Conservation (phyloP, 2,113 vertebrate species). For the Aspidoscelis tigris region DNA sequence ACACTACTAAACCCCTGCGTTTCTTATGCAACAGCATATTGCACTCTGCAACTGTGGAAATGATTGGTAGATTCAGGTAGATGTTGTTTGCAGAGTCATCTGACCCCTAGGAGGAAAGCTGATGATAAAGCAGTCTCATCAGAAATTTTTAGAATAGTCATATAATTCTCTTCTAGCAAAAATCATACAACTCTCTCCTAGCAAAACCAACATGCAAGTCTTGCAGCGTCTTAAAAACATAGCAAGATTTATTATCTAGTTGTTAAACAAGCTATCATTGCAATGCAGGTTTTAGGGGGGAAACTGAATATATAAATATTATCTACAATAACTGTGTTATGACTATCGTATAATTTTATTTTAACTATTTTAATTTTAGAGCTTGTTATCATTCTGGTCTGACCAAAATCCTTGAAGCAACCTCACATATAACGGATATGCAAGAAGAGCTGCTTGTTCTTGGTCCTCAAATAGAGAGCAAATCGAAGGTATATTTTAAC, state of each 20-base stretch:
- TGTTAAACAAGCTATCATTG: background rate
- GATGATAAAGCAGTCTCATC: background rate
- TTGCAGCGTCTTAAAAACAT: no score
- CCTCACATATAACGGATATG: constrained; percentile 59
- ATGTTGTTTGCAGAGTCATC: background rate
- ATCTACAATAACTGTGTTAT: background rate
- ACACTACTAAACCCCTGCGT: background rate
- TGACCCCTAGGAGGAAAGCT: background rate
- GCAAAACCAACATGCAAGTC: no score
- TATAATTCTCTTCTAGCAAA: no score
- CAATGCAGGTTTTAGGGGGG: background rate
- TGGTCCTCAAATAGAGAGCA: constrained; percentile 69
- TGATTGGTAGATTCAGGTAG: background rate
- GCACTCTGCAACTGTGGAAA: background rate
- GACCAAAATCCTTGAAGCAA: constrained; percentile 66
- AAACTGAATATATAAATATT: background rate
- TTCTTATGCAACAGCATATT: background rate
- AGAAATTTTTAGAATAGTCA: no score
- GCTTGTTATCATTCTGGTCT: constrained; percentile 60
- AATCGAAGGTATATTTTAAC: constrained; percentile 50
- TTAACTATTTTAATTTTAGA: constrained; percentile 41
- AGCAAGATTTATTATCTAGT: no score
- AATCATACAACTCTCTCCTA: no score
- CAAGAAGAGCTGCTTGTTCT: constrained; percentile 63
- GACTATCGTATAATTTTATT: background rate